Evolutionary conservation across 1,140 invertebrate genomes (phyloP), one percentile per base, ranked within the genome.

Genomic region (Procambarus virginalis): DNA sequence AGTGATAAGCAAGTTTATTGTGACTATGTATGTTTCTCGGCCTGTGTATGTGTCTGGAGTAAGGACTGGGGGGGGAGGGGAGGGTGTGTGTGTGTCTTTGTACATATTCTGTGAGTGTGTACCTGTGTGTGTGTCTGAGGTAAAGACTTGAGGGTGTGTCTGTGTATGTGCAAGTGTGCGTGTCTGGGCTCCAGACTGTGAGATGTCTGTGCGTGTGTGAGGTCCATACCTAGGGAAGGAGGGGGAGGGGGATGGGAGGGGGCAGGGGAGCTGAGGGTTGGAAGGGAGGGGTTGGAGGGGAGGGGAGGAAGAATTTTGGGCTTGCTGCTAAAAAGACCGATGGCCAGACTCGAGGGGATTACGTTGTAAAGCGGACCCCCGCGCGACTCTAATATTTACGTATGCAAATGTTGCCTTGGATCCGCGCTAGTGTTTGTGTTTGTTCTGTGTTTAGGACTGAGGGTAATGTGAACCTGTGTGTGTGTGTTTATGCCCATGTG

Each of bases 1-100:
- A 77, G 87, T 89, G 84, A 89, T 89, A 84, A 89, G 77, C 87
- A 70, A 89, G 79, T 84, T 89, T 89, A 76, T 81, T 89, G 14
- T 22, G 49, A 9, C 12, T 55, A 5, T 55, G 51, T 55, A 12
- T 1, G 51, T 9, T 2, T 8, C 8, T 8, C n/a, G n/a, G n/a
- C n/a, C n/a, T 55, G 51, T 55, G 51, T 55, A 12, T 1, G 51
- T 9, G 51, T 8, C 8, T 8, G 51, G 51, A 55, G 51, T 8
- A 12, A 55, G 3, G 51, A 55, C 51, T 5, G 12, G 51, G 51
- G 51, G 10, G 51, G 10, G 70, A 10, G 51, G 20, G 60, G 48
- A 4, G 55, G 58, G 58, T 55, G 17, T 17, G 14, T 48, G 49
- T 34, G 34, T 34, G 34, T 34, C 34, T 34, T 34, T 34, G 34